Percentiles rank a stretch among this genome's conserved stretches.
These are phyloP conservation scores for Pomacea canaliculata DNA, from an alignment of 2,888 invertebrate species.

Conservation along the genomic window DNA sequence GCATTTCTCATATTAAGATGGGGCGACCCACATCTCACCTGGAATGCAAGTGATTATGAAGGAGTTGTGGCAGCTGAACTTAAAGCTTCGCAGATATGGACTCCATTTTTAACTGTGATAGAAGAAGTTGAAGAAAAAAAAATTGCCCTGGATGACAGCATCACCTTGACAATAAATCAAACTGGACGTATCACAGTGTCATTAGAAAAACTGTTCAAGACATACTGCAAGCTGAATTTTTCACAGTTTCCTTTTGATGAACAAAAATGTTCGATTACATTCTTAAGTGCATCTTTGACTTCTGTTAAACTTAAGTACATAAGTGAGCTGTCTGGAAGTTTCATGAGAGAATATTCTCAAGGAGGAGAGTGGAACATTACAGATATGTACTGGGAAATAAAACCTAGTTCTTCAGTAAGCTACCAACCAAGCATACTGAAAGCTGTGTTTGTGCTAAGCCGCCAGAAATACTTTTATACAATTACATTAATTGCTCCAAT, in stretches of 20 bases:
- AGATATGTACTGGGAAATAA: neutral
- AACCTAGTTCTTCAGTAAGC: no score
- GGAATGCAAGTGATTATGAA: constrained; percentile 1
- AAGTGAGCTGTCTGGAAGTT: neutral
- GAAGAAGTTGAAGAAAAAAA: neutral
- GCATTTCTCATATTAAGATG: neutral
- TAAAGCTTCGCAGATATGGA: neutral
- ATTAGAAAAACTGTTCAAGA: neutral
- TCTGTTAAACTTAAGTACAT: neutral
- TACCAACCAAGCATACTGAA: neutral
- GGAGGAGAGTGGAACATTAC: constrained; percentile 1
- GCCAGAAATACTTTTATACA: constrained; percentile 2
- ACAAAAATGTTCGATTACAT: neutral
- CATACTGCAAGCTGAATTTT: neutral
- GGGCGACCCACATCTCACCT: neutral
- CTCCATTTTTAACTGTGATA: neutral
- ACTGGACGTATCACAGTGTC: neutral
- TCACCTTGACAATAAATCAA: neutral
- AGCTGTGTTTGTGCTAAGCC: neutral
- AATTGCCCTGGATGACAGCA: neutral
- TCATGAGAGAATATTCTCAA: neutral
- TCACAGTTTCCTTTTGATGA: neutral
- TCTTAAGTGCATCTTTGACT: neutral
- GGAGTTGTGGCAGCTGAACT: constrained; percentile 1
- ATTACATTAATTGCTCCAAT: constrained; percentile 14